Conservation (phyloP, 2,888 invertebrate genomes). For the Aphodius sticticus region DNA sequence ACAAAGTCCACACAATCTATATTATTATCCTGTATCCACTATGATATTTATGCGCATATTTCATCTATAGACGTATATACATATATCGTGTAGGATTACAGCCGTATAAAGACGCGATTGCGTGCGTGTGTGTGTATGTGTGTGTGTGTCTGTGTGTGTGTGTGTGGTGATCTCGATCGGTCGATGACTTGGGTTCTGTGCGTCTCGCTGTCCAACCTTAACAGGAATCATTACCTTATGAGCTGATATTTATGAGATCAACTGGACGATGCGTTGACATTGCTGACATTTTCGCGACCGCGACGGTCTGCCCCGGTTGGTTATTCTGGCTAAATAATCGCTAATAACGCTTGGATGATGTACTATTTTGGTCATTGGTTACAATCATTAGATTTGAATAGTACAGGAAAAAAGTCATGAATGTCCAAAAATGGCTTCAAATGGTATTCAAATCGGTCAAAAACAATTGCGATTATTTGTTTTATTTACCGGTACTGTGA, state of each 20-base stretch:
- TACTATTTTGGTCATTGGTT: too few relatives aligned
- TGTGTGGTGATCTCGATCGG: conserved; percentile 44
- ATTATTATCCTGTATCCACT: not conserved
- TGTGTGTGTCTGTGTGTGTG: conserved; percentile 14
- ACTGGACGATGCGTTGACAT: conserved; percentile 49
- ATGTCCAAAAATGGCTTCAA: too few relatives aligned
- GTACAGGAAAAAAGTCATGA: too few relatives aligned
- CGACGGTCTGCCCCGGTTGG: conserved; percentile 16
- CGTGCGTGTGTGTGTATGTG: conserved; percentile 20
- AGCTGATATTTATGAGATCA: conserved; percentile 54
- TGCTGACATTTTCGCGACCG: conserved; percentile 38
- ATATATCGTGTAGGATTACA: not conserved
- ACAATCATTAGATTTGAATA: too few relatives aligned
- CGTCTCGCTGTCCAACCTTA: conserved; percentile 52
- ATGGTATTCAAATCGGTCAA: too few relatives aligned
- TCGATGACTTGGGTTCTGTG: conserved; percentile 52
- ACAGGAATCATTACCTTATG: conserved; percentile 56
- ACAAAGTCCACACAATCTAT: not conserved
- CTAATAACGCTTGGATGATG: too few relatives aligned
- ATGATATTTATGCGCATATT: not conserved
- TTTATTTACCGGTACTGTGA: too few relatives aligned
- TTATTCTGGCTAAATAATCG: too few relatives aligned
- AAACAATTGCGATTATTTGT: too few relatives aligned
- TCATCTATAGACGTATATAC: not conserved
- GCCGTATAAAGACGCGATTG: not conserved